These are phyloP conservation scores for Drosophila acutilabella DNA, from an alignment of 2,888 invertebrate genomes.

Conservation along the genomic window DNA sequence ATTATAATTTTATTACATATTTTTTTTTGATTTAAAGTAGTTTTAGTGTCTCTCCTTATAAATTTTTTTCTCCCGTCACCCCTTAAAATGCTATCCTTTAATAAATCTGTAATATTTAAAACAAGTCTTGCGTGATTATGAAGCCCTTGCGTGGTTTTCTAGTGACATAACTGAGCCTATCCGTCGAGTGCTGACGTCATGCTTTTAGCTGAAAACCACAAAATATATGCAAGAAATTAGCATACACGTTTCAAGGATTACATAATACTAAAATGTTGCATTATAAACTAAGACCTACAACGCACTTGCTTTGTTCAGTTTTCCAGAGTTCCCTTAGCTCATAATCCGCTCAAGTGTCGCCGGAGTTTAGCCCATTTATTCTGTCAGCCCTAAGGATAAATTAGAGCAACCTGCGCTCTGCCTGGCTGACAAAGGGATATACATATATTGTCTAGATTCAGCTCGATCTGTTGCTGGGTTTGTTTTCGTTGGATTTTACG, in stretches of 20 bases:
- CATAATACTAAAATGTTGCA: constrained; percentile 38
- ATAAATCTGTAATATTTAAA: too few species aligned
- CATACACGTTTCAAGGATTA: constrained; percentile 61
- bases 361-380: constrained; percentile 61
- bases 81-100: too few species aligned
- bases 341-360: constrained; percentile 73
- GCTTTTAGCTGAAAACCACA: constrained; percentile 48
- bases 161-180: constrained; percentile 39
- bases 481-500: constrained; percentile 52
- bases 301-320: constrained; percentile 33
- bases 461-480: constrained; percentile 2
- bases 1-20: too few species aligned
- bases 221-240: constrained; percentile 58
- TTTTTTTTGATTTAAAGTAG: too few species aligned
- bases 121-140: constrained; percentile 5
- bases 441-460: constrained; percentile 1
- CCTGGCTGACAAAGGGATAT: constrained; percentile 44
- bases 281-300: neutral
- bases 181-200: constrained; percentile 48
- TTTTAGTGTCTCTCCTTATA: too few species aligned
- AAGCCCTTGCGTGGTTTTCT: constrained; percentile 34
- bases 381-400: constrained; percentile 56
- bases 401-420: constrained; percentile 62
- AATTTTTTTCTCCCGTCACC: too few species aligned
- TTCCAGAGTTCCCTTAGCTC: constrained; percentile 30